These are phyloP conservation scores for cattle (Bos taurus) DNA, from an alignment of 2,113 vertebrate species.

Conservation along the genomic window DNA sequence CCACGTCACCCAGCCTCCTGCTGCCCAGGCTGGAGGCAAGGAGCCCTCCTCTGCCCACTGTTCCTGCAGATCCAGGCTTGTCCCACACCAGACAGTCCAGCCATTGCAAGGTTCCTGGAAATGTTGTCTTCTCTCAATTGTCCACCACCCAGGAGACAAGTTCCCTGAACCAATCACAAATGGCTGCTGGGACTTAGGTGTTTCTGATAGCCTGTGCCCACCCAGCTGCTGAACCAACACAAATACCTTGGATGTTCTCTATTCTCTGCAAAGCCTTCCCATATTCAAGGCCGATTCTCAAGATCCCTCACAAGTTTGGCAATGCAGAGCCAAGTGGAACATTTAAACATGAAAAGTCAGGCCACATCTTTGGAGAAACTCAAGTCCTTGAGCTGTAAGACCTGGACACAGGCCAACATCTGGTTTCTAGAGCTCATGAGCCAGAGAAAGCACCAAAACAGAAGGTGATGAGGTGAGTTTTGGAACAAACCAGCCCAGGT, in stretches of 20 bases:
- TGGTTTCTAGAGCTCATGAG: background rate
- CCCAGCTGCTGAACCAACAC: background rate
- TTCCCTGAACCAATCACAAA: background rate
- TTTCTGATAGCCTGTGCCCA: background rate
- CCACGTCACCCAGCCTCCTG: background rate
- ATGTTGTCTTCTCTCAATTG: background rate
- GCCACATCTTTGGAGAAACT: background rate
- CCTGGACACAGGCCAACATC: background rate
- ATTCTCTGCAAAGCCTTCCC: background rate
- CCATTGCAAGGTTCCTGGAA: background rate
- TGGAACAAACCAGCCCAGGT: background rate
- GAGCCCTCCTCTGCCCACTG: background rate
- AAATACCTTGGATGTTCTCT: background rate
- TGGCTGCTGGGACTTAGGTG: background rate
- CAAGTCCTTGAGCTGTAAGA: background rate
- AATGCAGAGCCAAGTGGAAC: background rate
- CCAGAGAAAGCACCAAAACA: background rate
- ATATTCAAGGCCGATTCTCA: background rate
- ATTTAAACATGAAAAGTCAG: background rate
- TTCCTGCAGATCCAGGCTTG: background rate
- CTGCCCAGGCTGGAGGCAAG: background rate
- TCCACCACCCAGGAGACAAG: background rate
- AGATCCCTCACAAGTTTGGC: background rate
- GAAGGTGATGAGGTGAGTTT: background rate
- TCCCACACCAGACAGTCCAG: background rate